Evolutionary conservation across 2,888 invertebrate genomes (phyloP), one percentile per base, ranked within the genome.

Genomic region (Halictus ligatus): DNA sequence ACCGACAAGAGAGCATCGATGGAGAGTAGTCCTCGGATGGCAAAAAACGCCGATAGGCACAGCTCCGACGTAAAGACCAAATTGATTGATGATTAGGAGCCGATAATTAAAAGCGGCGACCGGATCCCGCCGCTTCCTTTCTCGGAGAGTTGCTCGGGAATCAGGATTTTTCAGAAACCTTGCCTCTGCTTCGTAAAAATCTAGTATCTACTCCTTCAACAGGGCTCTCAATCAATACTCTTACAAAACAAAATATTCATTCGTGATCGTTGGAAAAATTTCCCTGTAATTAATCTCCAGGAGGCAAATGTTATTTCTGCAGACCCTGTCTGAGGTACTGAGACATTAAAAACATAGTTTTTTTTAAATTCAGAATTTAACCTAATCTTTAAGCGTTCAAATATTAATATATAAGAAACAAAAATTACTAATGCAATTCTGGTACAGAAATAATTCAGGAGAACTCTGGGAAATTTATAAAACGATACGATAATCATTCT

Each of bases 81-180:
- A 89, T 92, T 94, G 94, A 94, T 94, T 94, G 92, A 94, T 94
- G 94, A 93, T 91, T 90, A 84, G 89, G 85, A 88, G 84, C 91
- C 87, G 90, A 91, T 93, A 93, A 93, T 93, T 92, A 93, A 92
- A 93, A 93, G 88, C 86, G 80, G 78, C 73, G 81, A 58, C 54
- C 82, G 69, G 71, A 75, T 79, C 71, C 75, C 67, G 74, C 82
- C 78, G 72, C 21, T 58, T 76, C 69, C 48, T 79, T 73, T 73
- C 29, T 43, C 13, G 18, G 29, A 50, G 18, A 35, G 21, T 35
- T 54, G 29, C 18, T 40, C 12, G 29, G 46, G 29, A 43, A 60
- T 80, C 25, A 67, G 60, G 29, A 29, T 64, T 64, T 15, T 13
- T 40, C 43, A 18, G 35, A 12, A 69, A 43, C 12, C 35, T 40